These are phyloP conservation scores for Oncorhynchus masou DNA, from an alignment of 2,113 vertebrate species.

Conservation along the genomic window DNA sequence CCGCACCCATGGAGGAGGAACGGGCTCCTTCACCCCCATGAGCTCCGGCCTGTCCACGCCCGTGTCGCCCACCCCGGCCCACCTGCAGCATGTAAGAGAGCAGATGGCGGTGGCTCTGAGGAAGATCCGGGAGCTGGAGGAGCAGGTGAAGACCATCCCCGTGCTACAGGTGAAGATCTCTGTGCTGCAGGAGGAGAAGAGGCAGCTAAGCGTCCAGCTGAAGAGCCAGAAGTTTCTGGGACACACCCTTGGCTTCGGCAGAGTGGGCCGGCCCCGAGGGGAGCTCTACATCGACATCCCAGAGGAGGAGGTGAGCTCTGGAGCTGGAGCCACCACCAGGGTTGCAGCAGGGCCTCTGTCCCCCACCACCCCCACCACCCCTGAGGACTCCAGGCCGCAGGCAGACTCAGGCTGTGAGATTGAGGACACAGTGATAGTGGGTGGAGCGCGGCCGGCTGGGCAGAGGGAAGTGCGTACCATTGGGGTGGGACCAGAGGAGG, in stretches of 20 bases:
- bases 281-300: conserved; percentile 89
- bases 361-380: not conserved
- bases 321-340: conserved; percentile 25
- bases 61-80: conserved; percentile 82
- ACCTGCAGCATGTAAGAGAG: conserved; percentile 87
- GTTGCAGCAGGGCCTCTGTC: too few species aligned
- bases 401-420: conserved; percentile 72
- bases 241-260: conserved; percentile 71
- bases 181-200: conserved; percentile 88
- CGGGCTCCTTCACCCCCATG: conserved; percentile 74
- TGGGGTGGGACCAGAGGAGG: conserved; percentile 69
- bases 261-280: conserved; percentile 61
- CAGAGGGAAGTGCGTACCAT: conserved; percentile 71
- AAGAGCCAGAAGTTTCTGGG: conserved; percentile 90
- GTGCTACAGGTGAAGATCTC: conserved; percentile 92
- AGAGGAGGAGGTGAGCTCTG: conserved; percentile 68
- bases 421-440: conserved; percentile 73
- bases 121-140: conserved; percentile 86
- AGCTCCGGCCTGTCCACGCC: conserved; percentile 87
- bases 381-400: conserved; percentile 42
- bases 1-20: conserved; percentile 59
- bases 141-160: conserved; percentile 90
- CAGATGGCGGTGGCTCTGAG: conserved; percentile 86
- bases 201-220: conserved; percentile 87
- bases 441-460: conserved; percentile 56